Evolutionary conservation across 2,888 invertebrate genomes (phyloP).

Genomic region (Dugesia japonica): DNA sequence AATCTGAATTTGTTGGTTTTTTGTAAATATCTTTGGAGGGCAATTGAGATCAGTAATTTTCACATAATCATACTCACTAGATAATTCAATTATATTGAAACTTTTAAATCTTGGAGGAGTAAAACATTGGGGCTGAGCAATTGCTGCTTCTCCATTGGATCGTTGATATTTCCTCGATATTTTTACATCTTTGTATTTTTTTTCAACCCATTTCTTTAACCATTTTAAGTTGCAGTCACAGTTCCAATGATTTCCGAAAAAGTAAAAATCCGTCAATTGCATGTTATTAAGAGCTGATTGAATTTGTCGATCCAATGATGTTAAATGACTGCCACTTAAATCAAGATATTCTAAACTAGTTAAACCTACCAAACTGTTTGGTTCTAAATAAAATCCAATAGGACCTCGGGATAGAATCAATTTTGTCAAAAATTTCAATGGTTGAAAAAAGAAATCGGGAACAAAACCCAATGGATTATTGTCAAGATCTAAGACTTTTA

Average conservation of each 20-base stretch:
- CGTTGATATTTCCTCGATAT: not conserved
- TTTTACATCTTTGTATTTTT: not conserved
- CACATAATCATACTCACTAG: not conserved
- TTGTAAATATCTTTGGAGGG: not conserved
- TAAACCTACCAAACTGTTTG: too few relatives aligned
- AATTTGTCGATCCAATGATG: not conserved
- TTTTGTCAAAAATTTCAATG: not conserved
- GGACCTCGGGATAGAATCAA: not conserved
- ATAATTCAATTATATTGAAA: not conserved
- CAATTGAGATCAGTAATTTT: not conserved
- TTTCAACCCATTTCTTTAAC: not conserved
- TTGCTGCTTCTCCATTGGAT: not conserved
- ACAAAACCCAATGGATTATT: not conserved
- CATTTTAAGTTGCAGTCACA: not conserved
- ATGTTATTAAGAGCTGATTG: not conserved
- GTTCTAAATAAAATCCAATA: not conserved
- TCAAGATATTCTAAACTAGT: too few relatives aligned
- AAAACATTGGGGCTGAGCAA: not conserved
- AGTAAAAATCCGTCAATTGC: not conserved
- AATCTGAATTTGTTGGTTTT: not conserved
- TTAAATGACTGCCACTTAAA: too few relatives aligned
- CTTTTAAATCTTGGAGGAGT: not conserved
- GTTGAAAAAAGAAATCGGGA: constrained; percentile 7
- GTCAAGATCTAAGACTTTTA: not conserved
- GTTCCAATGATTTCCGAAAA: not conserved